Percentiles rank a stretch among this genome's conserved stretches.
phyloP scores from a whole-genome alignment of 2,113 vertebrate species.

The Mustela lutreola region DNA sequence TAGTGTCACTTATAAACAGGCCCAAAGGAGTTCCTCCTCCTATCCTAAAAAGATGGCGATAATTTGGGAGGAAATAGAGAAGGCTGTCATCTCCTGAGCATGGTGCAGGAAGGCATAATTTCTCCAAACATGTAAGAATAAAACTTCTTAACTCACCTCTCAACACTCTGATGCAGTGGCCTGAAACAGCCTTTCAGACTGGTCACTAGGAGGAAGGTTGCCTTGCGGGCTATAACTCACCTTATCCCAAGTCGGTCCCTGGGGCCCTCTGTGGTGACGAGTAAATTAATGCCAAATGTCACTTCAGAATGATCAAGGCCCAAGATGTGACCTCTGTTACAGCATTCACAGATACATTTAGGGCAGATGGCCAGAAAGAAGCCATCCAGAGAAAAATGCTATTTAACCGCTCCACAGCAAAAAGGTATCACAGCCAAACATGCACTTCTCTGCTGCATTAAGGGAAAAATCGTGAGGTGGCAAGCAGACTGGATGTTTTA shows the following conservation, averaged over 20 bases:
- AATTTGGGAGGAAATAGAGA: not conserved
- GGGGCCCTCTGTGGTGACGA: not conserved
- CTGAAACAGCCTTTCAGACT: not conserved
- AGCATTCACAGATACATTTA: not conserved
- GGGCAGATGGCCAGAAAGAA: not conserved
- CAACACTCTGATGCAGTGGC: not conserved
- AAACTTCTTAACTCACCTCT: not conserved
- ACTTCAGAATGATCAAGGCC: constrained; percentile 1
- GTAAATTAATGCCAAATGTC: constrained; percentile 43
- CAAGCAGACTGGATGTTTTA: not conserved
- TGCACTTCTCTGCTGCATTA: not conserved
- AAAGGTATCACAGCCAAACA: not conserved
- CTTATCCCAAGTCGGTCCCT: not conserved
- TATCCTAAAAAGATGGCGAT: not conserved
- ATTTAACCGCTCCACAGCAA: not conserved
- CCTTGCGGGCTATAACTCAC: not conserved
- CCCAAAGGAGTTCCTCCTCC: not conserved
- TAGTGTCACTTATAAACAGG: not conserved
- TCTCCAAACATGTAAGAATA: not conserved
- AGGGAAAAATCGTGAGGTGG: not conserved
- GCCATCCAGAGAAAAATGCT: not conserved
- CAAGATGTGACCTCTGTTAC: not conserved
- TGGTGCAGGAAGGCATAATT: not conserved
- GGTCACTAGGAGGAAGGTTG: not conserved
- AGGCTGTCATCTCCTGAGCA: not conserved